Conservation (phyloP, 2,797 vertebrate genomes). For the Onychomys torridus region DNA sequence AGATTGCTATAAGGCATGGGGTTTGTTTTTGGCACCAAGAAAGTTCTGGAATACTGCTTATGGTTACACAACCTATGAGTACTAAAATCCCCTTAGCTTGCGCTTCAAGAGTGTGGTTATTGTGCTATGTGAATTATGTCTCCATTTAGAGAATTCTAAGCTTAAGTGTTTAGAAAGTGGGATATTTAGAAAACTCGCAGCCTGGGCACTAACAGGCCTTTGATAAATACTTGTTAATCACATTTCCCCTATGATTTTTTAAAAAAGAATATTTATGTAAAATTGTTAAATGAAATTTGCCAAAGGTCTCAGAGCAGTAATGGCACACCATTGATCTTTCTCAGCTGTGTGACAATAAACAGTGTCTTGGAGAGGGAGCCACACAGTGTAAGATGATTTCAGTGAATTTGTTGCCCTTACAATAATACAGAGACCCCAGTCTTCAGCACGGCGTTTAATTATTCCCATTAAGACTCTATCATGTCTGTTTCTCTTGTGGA, state of each 20-base stretch:
- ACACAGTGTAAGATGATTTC: background rate
- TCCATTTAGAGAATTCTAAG: background rate
- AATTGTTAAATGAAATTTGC: slow-evolving; percentile 38
- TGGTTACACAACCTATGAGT: background rate
- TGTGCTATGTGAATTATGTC: slow-evolving; percentile 16
- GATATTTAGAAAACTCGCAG: background rate
- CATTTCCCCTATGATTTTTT: background rate
- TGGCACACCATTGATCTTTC: background rate
- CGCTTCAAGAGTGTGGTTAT: background rate
- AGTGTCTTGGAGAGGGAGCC: slow-evolving; percentile 10
- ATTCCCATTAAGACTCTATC: background rate
- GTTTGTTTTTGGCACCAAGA: background rate
- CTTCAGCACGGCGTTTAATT: background rate
- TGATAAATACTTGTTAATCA: slow-evolving; percentile 3
- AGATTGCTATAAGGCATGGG: background rate
- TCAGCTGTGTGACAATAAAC: background rate
- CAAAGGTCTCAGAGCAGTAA: background rate
- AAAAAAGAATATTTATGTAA: background rate
- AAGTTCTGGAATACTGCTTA: background rate
- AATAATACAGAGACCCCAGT: background rate
- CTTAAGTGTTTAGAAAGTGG: background rate
- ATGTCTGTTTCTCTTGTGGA: slow-evolving; percentile 63
- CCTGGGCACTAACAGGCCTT: background rate
- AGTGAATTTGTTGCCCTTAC: slow-evolving; percentile 24
- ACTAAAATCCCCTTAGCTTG: background rate